These are phyloP conservation scores for Drosophila phalerata DNA, from an alignment of 2,888 invertebrate genomes.

Conservation along the genomic window DNA sequence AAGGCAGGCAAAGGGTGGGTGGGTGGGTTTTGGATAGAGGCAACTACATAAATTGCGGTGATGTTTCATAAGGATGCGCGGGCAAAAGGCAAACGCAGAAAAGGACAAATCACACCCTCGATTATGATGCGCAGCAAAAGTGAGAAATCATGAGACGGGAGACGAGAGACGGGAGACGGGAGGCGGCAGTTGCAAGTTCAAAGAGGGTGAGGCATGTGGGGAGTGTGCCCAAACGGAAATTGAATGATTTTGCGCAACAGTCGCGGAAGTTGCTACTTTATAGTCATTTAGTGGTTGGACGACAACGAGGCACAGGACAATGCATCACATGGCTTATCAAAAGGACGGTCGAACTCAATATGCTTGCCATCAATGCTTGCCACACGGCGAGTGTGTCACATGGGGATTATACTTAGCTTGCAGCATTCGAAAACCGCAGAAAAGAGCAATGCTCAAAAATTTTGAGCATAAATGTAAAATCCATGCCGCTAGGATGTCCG, in stretches of 20 bases:
- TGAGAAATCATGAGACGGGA: conserved; percentile 2
- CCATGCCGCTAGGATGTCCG: conserved; percentile 73
- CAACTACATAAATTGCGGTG: conserved; percentile 74
- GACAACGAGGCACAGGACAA: conserved; percentile 57
- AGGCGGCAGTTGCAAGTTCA: conserved; percentile 1
- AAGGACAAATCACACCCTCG: conserved; percentile 83
- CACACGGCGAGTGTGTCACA: conserved; percentile 43
- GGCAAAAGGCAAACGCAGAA: conserved; percentile 60
- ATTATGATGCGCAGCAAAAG: conserved; percentile 63
- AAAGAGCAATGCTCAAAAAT: conserved; percentile 47
- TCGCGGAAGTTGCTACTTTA: conserved; percentile 84
- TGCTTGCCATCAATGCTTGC: conserved; percentile 39
- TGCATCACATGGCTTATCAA: conserved; percentile 61
- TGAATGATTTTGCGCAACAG: conserved; percentile 85
- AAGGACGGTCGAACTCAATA: conserved; percentile 32
- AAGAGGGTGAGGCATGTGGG: conserved; percentile 27
- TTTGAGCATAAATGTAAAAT: conserved; percentile 61
- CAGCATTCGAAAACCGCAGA: conserved; percentile 50
- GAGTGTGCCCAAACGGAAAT: conserved; percentile 81
- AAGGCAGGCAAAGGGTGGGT: conserved; percentile 24
- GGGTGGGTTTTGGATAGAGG: conserved; percentile 17
- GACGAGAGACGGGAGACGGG: too few relatives aligned
- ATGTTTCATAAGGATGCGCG: conserved; percentile 74
- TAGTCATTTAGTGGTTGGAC: conserved; percentile 84
- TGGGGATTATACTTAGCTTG: conserved; percentile 58